A percentile compares a stretch with the other conserved stretches of the same genome.
These are phyloP conservation scores for Azemiops feae DNA, from an alignment of 2,113 vertebrate species.

Conservation along the genomic window DNA sequence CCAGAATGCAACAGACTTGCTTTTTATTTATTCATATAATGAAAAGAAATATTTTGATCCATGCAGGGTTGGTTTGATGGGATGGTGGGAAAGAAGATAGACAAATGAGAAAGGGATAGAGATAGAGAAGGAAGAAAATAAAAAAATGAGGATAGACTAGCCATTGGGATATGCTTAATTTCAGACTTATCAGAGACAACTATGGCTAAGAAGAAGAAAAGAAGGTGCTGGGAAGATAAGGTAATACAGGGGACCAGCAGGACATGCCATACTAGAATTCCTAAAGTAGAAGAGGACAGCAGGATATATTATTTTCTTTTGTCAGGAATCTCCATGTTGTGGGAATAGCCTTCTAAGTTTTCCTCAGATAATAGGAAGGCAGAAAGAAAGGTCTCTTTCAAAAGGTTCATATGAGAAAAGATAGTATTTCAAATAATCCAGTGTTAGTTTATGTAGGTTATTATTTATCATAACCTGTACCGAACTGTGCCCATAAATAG, in stretches of 20 bases:
- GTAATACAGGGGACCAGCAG: neutral
- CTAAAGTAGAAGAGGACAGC: neutral
- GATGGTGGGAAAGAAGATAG: neutral
- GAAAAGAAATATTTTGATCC: neutral
- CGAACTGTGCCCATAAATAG: neutral
- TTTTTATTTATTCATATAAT: neutral
- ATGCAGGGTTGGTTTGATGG: neutral
- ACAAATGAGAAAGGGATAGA: neutral
- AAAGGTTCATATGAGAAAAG: neutral
- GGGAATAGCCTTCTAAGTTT: neutral
- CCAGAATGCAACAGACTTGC: neutral
- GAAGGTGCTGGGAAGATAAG: neutral
- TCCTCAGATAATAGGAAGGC: neutral
- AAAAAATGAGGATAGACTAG: neutral
- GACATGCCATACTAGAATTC: neutral
- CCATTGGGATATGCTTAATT: neutral
- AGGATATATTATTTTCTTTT: neutral
- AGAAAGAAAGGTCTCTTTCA: neutral
- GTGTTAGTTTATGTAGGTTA: neutral
- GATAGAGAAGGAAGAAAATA: neutral
- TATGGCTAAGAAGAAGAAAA: neutral
- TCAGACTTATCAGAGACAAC: neutral
- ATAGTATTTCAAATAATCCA: neutral
- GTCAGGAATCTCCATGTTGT: neutral
- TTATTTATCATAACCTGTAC: neutral